Conservation (phyloP, 2,797 vertebrate genomes). For the Cossypha niveicapilla region DNA sequence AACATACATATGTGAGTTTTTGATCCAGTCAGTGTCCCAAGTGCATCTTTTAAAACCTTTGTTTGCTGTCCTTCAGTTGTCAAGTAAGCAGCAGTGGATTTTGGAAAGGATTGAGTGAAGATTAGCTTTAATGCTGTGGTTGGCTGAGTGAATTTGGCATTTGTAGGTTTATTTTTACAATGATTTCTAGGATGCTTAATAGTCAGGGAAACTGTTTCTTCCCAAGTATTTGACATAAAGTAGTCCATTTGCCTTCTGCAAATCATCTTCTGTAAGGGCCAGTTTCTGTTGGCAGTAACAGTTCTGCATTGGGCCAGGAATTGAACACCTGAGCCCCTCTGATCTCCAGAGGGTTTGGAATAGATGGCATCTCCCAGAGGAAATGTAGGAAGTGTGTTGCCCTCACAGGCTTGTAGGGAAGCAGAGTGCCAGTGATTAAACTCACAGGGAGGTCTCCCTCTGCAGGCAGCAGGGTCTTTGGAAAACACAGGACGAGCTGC, state of each 20-base stretch:
- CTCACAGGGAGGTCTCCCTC: background rate
- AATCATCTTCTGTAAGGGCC: background rate
- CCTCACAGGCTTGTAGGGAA: fast-evolving
- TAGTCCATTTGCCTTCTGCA: background rate
- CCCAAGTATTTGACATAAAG: background rate
- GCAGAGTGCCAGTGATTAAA: background rate
- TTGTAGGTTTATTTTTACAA: background rate
- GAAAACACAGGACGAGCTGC: background rate
- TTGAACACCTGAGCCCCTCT: background rate
- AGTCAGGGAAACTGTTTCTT: background rate
- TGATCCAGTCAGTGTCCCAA: background rate
- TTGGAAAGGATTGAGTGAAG: background rate
- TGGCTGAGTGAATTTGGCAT: background rate
- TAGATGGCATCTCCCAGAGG: background rate
- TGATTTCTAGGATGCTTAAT: background rate
- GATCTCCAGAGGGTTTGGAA: background rate
- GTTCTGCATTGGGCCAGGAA: background rate
- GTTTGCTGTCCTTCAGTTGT: background rate
- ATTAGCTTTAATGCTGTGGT: background rate
- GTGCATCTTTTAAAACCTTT: background rate
- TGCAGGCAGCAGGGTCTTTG: background rate
- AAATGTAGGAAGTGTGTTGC: fast-evolving
- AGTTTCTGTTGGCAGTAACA: background rate
- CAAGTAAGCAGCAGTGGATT: background rate
- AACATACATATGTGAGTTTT: background rate